Base-by-base conservation (phyloP, 2,113 vertebrate genomes). In the Hyaena hyaena region DNA sequence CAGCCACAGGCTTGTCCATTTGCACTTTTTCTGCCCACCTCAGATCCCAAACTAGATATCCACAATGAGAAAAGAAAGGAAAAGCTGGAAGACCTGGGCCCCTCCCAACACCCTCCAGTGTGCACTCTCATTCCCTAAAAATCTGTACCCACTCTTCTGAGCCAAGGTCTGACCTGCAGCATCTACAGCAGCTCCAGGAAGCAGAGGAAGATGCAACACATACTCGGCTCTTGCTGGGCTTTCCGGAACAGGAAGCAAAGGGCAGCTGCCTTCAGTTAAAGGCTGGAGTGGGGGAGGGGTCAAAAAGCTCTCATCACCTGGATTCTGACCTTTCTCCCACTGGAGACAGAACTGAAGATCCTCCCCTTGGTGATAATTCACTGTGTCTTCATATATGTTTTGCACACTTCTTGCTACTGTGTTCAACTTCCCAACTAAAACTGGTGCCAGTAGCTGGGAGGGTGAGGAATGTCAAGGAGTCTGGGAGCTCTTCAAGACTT, bases 181-280 rank as follows among this genome's bases (percentile, higher is more conserved):
- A 55, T n/a, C 16, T 15, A 58, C 16, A 31, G 53, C 35, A 80
- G 17, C 61, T 31, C 33, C 0, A 16, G 19, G 19, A 45, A 95
- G 43, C 15, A 0, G 48, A 4, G 43, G 28, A 65, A 48, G 8
- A 19, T 1, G 28, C 2, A 15, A 4, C 15, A 39, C 17, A 10
- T 1, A 1, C 39, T 24, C 63, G 4, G 5, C 17, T 33, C 76
- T 33, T 31, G 2, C 55, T 0, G 3, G 14, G 16, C 35, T 83
- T 48, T 55, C 53, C 2, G 0, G 21, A 88, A 89, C 50, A 19
- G 5, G 21, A 35, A 61, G 6, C 7, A 15, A 66, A 88, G n/a
- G 10, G 8, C 26, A 95, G 80, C 48, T 33, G 55, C 69, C 8
- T 4, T 28, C 80, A 35, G 8, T 68, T 58, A 76, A 74, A 85